These are phyloP conservation scores for Cercocebus atys DNA, from an alignment of 2,113 vertebrate genomes.

Conservation along the genomic window DNA sequence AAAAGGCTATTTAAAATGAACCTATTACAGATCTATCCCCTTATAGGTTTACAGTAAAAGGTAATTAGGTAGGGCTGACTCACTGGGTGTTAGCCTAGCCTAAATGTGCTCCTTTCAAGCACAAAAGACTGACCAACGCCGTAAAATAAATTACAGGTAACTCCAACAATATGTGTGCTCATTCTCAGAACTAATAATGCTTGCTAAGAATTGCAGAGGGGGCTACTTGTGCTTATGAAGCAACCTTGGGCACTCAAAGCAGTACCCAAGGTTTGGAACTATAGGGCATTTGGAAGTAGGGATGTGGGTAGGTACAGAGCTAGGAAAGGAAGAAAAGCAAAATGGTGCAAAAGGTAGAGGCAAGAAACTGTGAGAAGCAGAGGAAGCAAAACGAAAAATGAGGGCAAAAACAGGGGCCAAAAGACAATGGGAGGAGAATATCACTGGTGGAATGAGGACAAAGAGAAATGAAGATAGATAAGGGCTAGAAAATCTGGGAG, in stretches of 20 bases:
- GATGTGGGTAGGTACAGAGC: background rate
- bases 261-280: background rate
- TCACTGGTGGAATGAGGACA: background rate
- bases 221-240: background rate
- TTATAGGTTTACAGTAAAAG: slow-evolving; percentile 48
- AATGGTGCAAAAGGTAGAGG: background rate
- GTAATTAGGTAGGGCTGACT: slow-evolving; percentile 39
- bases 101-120: slow-evolving; percentile 9
- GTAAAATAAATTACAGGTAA: slow-evolving; percentile 53
- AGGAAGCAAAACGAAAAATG: background rate
- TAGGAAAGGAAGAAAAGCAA: background rate
- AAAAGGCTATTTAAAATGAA: slow-evolving; percentile 41
- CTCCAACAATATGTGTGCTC: background rate
- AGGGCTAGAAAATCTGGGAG: background rate
- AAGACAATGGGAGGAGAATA: background rate
- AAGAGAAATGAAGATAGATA: background rate
- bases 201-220: slow-evolving; percentile 4
- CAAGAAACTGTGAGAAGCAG: background rate
- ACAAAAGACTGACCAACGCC: background rate
- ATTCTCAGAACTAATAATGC: slow-evolving; percentile 7
- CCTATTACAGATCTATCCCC: background rate
- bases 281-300: background rate
- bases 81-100: slow-evolving; percentile 11
- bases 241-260: background rate
- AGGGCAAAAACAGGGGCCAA: background rate